These are phyloP conservation scores for Antheraea assamensis DNA, from an alignment of 2,888 invertebrate genomes.

Conservation along the genomic window DNA sequence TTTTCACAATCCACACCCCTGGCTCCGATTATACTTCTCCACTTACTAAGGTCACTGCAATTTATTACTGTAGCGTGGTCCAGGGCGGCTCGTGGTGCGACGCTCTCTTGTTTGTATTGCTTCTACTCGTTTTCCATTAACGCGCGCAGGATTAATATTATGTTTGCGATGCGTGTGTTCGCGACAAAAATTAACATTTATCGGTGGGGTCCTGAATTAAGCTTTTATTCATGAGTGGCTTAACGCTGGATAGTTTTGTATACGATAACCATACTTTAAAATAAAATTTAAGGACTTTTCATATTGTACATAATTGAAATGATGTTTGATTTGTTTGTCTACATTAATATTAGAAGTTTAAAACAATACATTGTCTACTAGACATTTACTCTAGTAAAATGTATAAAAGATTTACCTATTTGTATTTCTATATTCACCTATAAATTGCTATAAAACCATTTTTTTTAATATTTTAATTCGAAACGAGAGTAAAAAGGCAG, in stretches of 20 bases:
- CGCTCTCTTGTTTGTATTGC: slow-evolving; percentile 72
- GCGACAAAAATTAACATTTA: slow-evolving; percentile 81
- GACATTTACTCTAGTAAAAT: too few relatives aligned
- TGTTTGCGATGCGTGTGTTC: slow-evolving; percentile 77
- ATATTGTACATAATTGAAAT: neutral
- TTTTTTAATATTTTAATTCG: neutral
- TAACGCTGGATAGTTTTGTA: slow-evolving; percentile 75
- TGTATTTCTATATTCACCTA: too few relatives aligned
- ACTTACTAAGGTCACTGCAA: slow-evolving; percentile 68
- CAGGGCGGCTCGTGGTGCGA: slow-evolving; percentile 42
- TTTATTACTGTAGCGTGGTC: slow-evolving; percentile 65
- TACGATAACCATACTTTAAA: slow-evolving; percentile 27
- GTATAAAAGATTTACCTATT: too few relatives aligned
- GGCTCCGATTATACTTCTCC: slow-evolving; percentile 29
- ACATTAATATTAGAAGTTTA: neutral
- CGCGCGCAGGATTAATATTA: slow-evolving; percentile 79
- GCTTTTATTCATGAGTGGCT: slow-evolving; percentile 81
- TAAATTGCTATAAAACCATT: too few relatives aligned
- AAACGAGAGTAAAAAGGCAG: neutral
- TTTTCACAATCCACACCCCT: slow-evolving; percentile 22
- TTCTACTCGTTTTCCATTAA: slow-evolving; percentile 80
- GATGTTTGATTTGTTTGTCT: neutral
- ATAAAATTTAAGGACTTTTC: neutral
- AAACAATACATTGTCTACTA: too few relatives aligned
- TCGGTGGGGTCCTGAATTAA: slow-evolving; percentile 76